A percentile compares a stretch with the other conserved stretches of the same genome.
Evolutionary conservation across 2,113 vertebrate genomes (phyloP).

Genomic region (Thunnus thynnus): DNA sequence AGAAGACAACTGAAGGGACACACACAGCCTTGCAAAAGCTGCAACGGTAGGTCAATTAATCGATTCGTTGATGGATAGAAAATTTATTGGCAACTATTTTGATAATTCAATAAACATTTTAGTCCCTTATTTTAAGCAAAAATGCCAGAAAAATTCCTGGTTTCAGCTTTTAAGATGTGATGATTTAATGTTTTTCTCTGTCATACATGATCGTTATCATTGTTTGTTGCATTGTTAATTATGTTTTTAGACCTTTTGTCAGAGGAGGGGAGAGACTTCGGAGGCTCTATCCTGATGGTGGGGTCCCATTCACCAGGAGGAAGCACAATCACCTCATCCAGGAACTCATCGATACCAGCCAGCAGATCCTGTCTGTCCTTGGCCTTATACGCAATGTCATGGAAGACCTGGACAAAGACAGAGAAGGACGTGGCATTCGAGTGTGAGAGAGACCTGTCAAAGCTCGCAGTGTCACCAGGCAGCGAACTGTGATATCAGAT

Average conservation of each 20-base stretch:
- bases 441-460: slow-evolving; percentile 32
- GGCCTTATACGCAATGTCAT: slow-evolving; percentile 98
- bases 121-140: too few species aligned
- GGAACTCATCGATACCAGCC: slow-evolving; percentile 97
- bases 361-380: slow-evolving; percentile 96
- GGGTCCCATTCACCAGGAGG: slow-evolving; percentile 99
- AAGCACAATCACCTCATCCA: slow-evolving; percentile 98
- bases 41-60: too few species aligned
- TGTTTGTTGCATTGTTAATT: too few species aligned
- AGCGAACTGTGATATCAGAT: slow-evolving; percentile 19
- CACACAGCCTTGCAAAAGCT: too few species aligned
- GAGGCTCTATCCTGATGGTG: slow-evolving; percentile 97
- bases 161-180: too few species aligned
- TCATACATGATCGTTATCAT: too few species aligned
- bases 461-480: slow-evolving; percentile 4
- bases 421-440: slow-evolving; percentile 21
- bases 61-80: too few species aligned
- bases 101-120: too few species aligned
- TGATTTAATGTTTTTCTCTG: too few species aligned
- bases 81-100: too few species aligned
- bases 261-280: slow-evolving; percentile 94
- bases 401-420: slow-evolving; percentile 90
- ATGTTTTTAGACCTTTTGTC: slow-evolving; percentile 91
- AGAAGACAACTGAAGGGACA: too few species aligned
- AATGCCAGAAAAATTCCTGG: too few species aligned